These are phyloP conservation scores for Melipona beecheii DNA, from an alignment of 2,888 invertebrate species.

Conservation along the genomic window DNA sequence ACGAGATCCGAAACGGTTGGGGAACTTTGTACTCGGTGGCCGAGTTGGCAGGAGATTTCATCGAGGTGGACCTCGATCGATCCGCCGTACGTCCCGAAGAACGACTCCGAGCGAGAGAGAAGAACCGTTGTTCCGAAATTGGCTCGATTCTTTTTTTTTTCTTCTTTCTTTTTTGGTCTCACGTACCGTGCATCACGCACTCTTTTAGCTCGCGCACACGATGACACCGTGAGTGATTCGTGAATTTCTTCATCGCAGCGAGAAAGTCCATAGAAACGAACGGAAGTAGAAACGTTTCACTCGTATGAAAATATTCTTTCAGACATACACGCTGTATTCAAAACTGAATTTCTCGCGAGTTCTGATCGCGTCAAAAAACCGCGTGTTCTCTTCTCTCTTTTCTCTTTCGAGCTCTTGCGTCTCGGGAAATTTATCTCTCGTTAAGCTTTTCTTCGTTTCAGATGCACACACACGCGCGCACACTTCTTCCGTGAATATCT, in stretches of 20 bases:
- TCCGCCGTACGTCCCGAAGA: constrained; percentile 36
- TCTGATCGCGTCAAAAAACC: background rate
- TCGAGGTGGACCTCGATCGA: constrained; percentile 57
- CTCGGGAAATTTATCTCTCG: background rate
- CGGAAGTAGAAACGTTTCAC: background rate
- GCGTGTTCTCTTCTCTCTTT: background rate
- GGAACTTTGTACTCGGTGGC: constrained; percentile 32
- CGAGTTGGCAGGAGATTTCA: constrained; percentile 52
- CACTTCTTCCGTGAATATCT: background rate
- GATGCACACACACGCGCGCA: background rate
- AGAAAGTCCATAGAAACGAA: background rate
- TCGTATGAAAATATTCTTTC: background rate
- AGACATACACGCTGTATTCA: too few species aligned
- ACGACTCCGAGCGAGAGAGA: constrained; percentile 13
- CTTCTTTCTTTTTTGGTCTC: too few species aligned
- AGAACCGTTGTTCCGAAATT: constrained; percentile 34
- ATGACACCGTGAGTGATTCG: too few species aligned
- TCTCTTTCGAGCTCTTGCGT: background rate
- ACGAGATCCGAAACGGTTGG: constrained; percentile 29
- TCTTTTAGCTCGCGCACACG: background rate
- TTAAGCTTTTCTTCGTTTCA: background rate
- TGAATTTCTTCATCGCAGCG: background rate
- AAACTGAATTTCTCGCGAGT: background rate
- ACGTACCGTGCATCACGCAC: background rate
- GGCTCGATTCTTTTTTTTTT: constrained; percentile 9